A percentile compares a stretch with the other conserved stretches of the same genome.
phyloP scores from a whole-genome alignment of 1,140 invertebrate species.

The Glomeris maerens region DNA sequence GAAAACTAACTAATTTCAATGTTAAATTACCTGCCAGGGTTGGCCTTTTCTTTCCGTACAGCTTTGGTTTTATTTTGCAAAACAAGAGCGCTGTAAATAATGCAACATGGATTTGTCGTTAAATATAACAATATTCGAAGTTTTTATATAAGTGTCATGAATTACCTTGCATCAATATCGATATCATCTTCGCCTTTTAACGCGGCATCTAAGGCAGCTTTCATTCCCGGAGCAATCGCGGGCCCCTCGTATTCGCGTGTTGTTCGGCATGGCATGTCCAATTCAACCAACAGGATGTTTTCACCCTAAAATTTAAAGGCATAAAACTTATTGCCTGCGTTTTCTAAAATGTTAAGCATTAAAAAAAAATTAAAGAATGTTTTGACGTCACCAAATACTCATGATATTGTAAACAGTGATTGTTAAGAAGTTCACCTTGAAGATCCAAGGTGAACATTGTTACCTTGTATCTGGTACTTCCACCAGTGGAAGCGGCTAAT shows the following conservation, averaged over 20 bases:
- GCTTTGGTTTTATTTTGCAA: conserved; percentile 17
- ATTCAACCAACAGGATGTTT: conserved; percentile 65
- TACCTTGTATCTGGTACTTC: conserved; percentile 39
- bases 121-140: not conserved
- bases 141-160: conserved; percentile 1
- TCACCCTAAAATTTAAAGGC: conserved; percentile 46
- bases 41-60: conserved; percentile 15
- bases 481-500: conserved; percentile 41
- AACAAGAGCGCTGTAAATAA: conserved; percentile 15
- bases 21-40: no score
- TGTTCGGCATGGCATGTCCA: conserved; percentile 62
- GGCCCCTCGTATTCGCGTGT: conserved; percentile 63
- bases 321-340: no score
- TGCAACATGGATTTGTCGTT: not conserved
- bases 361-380: not conserved
- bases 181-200: conserved; percentile 54
- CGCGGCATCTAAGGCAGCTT: conserved; percentile 56
- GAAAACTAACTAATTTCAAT: no score
- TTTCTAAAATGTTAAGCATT: no score
- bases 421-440: not conserved
- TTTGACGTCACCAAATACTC: not conserved
- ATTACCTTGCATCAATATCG: conserved; percentile 45
- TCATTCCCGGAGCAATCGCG: conserved; percentile 50
- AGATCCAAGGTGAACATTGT: conserved; percentile 1
- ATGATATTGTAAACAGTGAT: no score